Base-by-base conservation (phyloP, 2,888 invertebrate species). In the Nowickia ferox region DNA sequence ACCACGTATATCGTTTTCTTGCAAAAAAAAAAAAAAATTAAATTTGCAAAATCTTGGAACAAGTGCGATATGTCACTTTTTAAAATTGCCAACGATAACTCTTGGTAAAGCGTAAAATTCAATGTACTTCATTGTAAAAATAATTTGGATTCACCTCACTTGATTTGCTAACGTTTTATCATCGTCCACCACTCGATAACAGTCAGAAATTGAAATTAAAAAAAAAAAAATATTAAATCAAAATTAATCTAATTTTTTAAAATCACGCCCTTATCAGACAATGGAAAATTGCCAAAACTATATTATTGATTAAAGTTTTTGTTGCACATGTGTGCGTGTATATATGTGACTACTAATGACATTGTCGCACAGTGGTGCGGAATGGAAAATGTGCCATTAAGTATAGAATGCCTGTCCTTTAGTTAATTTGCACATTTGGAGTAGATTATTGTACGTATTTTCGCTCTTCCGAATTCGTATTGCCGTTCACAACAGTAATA, bases 191-290 rank as follows among this genome's bases (percentile, higher is more conserved):
- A 42, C 19, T 61, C 46, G 59, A 61, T 68, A 72, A 15, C 19
- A 17, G 57, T 80, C 51, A 55, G 19, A 19, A 30, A 55, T 40
- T 69, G 15, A 68, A 71, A 71, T 79, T 81, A 59, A 71, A 76
- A 57, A 57, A 76, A 57, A 57, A 9, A 57, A 61, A 69, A 51
- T 46, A 42, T 38, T 1, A 68, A 75, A 68, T 69, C 53, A 61
- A 83, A 77, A 77, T 59, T 77, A 72, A 72, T 72, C 71, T 77
- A 30, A 30, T 59, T 40, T 57, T 38, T 17, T 42, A 48, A 53
- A 83, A 83, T 71, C 55, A 65, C 48, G 57, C 55, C 38, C 57
- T 76, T 82, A 76, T 82, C 82, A 71, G 51, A 63, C 15, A 17
- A 30, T 13, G 2, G 53, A 46, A 22, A 46, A 17, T n/a, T 48